These are phyloP conservation scores for Rhabditoides inermis DNA, from an alignment of 2,888 invertebrate genomes.

Conservation along the genomic window DNA sequence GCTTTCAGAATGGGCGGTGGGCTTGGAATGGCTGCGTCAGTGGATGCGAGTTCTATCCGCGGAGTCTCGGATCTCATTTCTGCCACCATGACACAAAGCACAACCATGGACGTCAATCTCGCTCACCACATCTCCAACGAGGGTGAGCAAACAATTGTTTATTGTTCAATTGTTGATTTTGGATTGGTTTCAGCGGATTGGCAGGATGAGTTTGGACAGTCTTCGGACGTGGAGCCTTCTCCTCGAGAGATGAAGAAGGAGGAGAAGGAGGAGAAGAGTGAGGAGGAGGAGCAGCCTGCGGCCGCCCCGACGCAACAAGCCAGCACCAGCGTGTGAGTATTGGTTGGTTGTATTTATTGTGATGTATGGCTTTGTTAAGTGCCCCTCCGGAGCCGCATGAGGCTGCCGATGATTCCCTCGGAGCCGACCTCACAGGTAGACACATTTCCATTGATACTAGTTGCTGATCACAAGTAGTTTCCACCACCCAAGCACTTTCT, in stretches of 20 bases:
- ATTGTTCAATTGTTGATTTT: background rate
- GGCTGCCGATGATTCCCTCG: conserved; percentile 59
- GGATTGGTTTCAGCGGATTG: conserved; percentile 35
- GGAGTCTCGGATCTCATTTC: conserved; percentile 50
- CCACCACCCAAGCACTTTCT: background rate
- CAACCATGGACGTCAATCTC: conserved; percentile 49
- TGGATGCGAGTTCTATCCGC: conserved; percentile 45
- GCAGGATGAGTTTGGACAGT: conserved; percentile 50
- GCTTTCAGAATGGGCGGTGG: conserved; percentile 20
- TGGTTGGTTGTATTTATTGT: too few relatives aligned
- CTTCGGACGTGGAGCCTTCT: conserved; percentile 33
- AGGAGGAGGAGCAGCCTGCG: conserved; percentile 5
- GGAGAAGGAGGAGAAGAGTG: conserved; percentile 3
- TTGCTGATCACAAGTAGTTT: conserved; percentile 1
- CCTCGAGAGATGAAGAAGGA: conserved; percentile 17
- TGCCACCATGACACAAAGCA: conserved; percentile 51
- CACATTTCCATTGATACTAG: background rate
- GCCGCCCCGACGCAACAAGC: conserved; percentile 6
- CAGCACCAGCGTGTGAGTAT: too few relatives aligned
- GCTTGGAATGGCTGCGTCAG: conserved; percentile 50
- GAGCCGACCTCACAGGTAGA: conserved; percentile 82
- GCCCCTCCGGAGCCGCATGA: too few relatives aligned
- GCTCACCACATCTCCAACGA: conserved; percentile 50
- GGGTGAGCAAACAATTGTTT: conserved; percentile 30
- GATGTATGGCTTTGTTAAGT: too few relatives aligned